Evolutionary conservation across 1,140 invertebrate genomes (phyloP).

Genomic region (Drosophila watanabei): DNA sequence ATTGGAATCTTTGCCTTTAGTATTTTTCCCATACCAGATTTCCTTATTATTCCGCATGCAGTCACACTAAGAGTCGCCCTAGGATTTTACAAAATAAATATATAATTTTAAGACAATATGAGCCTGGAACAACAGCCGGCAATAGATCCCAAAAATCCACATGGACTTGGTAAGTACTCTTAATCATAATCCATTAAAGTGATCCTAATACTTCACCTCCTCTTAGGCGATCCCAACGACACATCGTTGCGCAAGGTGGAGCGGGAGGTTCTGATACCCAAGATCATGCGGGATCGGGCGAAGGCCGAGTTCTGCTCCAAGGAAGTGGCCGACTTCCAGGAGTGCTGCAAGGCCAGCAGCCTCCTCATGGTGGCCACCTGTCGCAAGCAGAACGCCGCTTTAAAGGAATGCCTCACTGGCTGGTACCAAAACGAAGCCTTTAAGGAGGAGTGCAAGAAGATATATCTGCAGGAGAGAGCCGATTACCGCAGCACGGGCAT

Average conservation of each 20-base stretch:
- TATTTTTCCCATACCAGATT: slow-evolving; percentile 4
- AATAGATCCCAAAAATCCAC: slow-evolving; percentile 69
- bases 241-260: slow-evolving; percentile 93
- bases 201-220: slow-evolving; percentile 1
- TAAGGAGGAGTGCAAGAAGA: slow-evolving; percentile 89
- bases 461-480: slow-evolving; percentile 93
- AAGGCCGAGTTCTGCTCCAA: slow-evolving; percentile 91
- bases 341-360: slow-evolving; percentile 91
- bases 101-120: slow-evolving; percentile 50
- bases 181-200: background rate
- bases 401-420: slow-evolving; percentile 90
- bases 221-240: slow-evolving; percentile 94
- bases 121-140: slow-evolving; percentile 44
- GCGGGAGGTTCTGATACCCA: slow-evolving; percentile 93
- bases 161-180: slow-evolving; percentile 67
- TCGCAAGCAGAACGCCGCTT: slow-evolving; percentile 88
- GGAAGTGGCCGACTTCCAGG: slow-evolving; percentile 90
- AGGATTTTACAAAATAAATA: slow-evolving; percentile 37
- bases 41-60: background rate
- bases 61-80: slow-evolving; percentile 45
- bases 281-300: slow-evolving; percentile 93
- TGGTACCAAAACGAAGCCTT: slow-evolving; percentile 94
- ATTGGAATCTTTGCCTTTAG: background rate
- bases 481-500: slow-evolving; percentile 93
- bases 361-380: slow-evolving; percentile 91